Evolutionary conservation across 2,797 vertebrate species (phyloP).

Genomic region (Sebastes ruberrimus): DNA sequence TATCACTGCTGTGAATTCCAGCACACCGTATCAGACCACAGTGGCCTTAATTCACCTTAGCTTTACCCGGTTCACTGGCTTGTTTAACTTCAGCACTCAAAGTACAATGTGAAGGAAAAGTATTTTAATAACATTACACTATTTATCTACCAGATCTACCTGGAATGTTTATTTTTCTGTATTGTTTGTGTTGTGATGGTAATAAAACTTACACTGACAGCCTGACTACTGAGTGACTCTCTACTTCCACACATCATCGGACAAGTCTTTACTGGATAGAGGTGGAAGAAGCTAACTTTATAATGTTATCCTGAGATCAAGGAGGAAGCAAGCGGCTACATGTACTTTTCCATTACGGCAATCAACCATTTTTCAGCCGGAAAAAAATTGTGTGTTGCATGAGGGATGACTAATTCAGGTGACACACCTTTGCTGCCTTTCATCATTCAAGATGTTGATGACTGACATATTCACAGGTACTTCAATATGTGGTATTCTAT

Average conservation of each 20-base stretch:
- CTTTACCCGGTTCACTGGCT: not conserved
- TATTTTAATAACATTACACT: constrained; percentile 43
- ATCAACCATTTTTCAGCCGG: not conserved
- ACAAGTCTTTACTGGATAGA: not conserved
- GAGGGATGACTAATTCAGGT: not conserved
- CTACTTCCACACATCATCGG: not conserved
- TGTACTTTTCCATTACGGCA: not conserved
- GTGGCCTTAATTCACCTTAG: not conserved
- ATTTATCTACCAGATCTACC: constrained; percentile 67
- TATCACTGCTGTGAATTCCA: not conserved
- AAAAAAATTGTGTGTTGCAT: not conserved
- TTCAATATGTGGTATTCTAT: not conserved
- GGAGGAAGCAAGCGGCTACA: not conserved
- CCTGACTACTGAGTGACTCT: not conserved
- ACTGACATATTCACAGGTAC: not conserved
- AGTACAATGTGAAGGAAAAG: constrained; percentile 70
- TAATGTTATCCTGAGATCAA: not conserved
- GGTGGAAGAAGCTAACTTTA: not conserved
- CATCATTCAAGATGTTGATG: not conserved
- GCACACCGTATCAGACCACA: not conserved
- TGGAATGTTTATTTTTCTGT: constrained; percentile 36
- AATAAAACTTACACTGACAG: constrained; percentile 57
- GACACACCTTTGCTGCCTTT: not conserved
- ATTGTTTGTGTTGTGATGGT: constrained; percentile 41
- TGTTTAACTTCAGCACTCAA: constrained; percentile 33